These are phyloP conservation scores for Sylvietta virens DNA, from an alignment of 2,113 vertebrate species.

Conservation along the genomic window DNA sequence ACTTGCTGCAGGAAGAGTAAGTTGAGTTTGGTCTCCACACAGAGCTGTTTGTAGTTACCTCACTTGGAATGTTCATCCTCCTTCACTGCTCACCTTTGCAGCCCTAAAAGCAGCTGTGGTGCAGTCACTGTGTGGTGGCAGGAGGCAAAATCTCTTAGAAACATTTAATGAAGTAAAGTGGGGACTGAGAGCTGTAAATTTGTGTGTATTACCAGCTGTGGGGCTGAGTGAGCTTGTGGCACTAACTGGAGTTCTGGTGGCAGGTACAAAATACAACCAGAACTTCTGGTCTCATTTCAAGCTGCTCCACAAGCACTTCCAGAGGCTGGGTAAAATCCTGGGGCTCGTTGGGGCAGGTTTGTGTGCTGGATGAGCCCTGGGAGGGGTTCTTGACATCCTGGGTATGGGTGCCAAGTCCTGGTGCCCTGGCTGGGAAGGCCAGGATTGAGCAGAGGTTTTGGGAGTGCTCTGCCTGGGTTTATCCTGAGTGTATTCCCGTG, in stretches of 20 bases:
- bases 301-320: background rate
- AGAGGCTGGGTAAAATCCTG: background rate
- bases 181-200: background rate
- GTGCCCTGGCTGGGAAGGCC: background rate
- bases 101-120: background rate
- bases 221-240: background rate
- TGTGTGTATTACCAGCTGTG: too few species aligned
- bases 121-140: background rate
- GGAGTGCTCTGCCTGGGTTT: accelerated
- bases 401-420: background rate
- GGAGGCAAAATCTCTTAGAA: background rate
- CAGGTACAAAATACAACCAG: background rate
- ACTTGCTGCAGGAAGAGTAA: background rate
- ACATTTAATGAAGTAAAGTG: background rate
- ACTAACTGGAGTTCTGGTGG: background rate
- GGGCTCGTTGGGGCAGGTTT: background rate
- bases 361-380: background rate
- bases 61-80: background rate
- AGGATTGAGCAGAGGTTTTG: background rate
- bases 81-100: background rate
- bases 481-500: background rate
- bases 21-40: background rate
- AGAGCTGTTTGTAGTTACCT: background rate
- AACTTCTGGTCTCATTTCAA: background rate
- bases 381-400: background rate